Conservation (phyloP, 2,888 invertebrate species). For the Cheilosia variabilis region DNA sequence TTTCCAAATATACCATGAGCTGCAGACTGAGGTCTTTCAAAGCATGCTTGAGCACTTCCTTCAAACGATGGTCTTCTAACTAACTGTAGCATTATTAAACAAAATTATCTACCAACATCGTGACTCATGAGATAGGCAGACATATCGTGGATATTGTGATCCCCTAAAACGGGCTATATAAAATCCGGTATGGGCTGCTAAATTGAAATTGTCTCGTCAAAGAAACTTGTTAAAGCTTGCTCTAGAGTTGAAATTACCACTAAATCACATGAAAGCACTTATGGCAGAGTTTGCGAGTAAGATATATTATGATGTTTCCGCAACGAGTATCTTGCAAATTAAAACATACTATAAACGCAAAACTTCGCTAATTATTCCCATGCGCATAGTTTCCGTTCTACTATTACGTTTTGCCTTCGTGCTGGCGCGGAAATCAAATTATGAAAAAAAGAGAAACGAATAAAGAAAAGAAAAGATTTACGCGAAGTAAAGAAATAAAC, state of each 20-base stretch:
- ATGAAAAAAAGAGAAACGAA: constrained; percentile 35
- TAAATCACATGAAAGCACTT: neutral
- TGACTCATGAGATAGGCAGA: too few species aligned
- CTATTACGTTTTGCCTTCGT: constrained; percentile 45
- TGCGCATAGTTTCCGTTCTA: constrained; percentile 36
- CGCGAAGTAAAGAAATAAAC: constrained; percentile 58
- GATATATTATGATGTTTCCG: neutral
- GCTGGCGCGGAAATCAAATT: constrained; percentile 62
- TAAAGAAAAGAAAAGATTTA: constrained; percentile 58
- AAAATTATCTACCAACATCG: too few species aligned
- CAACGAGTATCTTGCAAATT: constrained; percentile 9
- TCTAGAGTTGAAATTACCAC: neutral
- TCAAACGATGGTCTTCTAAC: too few species aligned
- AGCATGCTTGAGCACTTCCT: too few species aligned
- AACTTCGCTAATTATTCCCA: constrained; percentile 48
- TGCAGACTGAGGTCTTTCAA: too few species aligned
- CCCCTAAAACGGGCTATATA: too few species aligned
- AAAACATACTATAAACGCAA: constrained; percentile 27
- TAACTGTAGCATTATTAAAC: too few species aligned
- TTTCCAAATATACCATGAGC: too few species aligned
- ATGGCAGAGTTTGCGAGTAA: neutral
- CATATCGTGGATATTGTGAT: too few species aligned
- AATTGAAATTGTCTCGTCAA: too few species aligned
- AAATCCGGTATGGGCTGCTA: too few species aligned
- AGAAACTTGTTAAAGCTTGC: neutral